Conservation (phyloP, 2,888 invertebrate genomes). For the Caenorhabditis sp. region DNA sequence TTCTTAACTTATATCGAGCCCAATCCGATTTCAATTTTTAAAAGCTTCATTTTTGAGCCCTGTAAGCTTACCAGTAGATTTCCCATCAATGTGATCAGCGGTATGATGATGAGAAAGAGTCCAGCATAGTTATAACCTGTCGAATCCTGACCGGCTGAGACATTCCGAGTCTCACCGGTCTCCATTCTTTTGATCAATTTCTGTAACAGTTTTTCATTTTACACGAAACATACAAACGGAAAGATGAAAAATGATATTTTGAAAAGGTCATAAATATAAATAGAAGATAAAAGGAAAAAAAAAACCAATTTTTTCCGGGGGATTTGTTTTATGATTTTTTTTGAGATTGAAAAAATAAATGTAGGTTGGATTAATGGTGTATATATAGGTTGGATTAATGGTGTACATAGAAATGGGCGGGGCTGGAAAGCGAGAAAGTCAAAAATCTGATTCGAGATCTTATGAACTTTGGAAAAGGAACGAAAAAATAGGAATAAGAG, state of each 20-base stretch:
- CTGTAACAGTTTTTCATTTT: constrained; percentile 2
- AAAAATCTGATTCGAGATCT: background rate
- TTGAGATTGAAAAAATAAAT: background rate
- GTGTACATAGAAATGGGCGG: background rate
- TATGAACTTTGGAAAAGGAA: background rate
- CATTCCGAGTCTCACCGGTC: constrained; percentile 41
- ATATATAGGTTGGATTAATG: too few relatives aligned
- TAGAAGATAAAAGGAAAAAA: background rate
- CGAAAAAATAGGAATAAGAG: background rate
- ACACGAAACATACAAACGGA: too few relatives aligned
- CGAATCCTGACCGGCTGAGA: constrained; percentile 25
- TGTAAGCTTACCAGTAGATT: constrained; percentile 56
- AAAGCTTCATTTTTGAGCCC: too few relatives aligned
- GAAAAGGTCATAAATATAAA: constrained; percentile 1
- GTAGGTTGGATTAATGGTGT: too few relatives aligned
- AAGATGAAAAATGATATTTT: background rate
- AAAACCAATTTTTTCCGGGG: background rate
- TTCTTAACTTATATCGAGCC: background rate
- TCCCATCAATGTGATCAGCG: constrained; percentile 66
- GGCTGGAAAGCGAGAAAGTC: constrained; percentile 5
- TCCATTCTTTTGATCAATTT: constrained; percentile 21
- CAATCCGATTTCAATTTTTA: too few relatives aligned
- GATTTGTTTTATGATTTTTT: background rate
- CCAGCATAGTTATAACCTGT: constrained; percentile 40
- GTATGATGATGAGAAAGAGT: constrained; percentile 54